Evolutionary conservation across 2,797 vertebrate genomes (phyloP).

Genomic region (Poecilia wingei): DNA sequence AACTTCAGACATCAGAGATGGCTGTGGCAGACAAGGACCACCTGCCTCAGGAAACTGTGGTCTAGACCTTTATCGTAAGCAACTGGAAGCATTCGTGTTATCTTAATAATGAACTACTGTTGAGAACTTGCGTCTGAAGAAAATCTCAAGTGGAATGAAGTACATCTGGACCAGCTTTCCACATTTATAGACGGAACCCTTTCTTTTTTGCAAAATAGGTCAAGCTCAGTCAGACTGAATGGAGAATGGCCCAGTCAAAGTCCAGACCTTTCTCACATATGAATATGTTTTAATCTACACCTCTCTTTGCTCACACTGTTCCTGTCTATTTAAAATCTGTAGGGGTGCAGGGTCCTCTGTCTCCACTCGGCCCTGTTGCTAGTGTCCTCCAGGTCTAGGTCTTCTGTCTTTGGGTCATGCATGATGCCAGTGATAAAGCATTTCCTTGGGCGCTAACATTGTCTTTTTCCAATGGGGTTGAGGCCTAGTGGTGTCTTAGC

Average conservation of each 20-base stretch:
- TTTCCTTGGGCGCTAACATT: neutral
- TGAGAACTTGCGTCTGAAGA: neutral
- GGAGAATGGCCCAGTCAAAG: neutral
- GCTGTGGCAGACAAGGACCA: neutral
- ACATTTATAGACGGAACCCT: neutral
- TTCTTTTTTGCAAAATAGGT: neutral
- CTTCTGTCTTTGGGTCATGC: neutral
- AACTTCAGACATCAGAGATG: conserved; percentile 5
- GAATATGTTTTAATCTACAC: neutral
- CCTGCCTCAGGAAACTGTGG: neutral
- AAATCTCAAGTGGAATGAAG: neutral
- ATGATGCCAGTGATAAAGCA: neutral
- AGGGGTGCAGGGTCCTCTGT: neutral
- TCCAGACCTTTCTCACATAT: neutral
- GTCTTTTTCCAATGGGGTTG: neutral
- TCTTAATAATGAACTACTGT: neutral
- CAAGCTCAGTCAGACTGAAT: neutral
- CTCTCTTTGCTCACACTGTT: neutral
- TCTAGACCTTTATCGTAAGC: neutral
- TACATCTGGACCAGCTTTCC: neutral
- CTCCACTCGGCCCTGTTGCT: neutral
- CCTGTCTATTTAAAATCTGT: neutral
- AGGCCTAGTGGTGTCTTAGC: neutral
- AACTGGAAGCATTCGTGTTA: neutral
- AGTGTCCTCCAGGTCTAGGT: neutral